Base-by-base conservation (phyloP, 2,888 invertebrate species). In the Ametastegia equiseti region DNA sequence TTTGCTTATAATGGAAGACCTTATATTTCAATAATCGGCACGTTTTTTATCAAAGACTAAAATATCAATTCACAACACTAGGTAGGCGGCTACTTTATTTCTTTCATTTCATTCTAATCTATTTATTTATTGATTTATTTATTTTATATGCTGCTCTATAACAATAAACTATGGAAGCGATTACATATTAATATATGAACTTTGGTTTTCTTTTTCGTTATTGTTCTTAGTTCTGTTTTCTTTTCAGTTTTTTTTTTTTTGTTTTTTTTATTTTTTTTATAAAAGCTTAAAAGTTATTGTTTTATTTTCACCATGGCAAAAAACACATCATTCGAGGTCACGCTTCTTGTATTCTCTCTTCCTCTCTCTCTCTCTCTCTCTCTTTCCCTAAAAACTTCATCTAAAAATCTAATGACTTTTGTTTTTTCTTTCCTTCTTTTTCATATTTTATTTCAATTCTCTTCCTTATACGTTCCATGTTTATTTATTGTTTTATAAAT, bases 341-440 rank as follows among this genome's bases (percentile, higher is more conserved):
- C n/a, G n/a, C n/a, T n/a, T n/a, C n/a, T 42, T 42, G 42, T 6
- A 42, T 42, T 6, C 9, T 6, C 9, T 42, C 5, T 42, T 42
- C 9, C 5, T 42, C 9, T 9, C 15, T 65, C n/a, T 5, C 2
- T 1, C 13, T 57, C 13, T 57, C 27, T 27, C 6, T 7, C 23
- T 27, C 27, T 57, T 33, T 82, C 81, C 84, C 86, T 85, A 88
- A 85, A 85, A 84, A 71, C 84, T 84, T 84, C 84, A 78, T 81
- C 84, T 87, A 86, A 87, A 88, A 88, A 84, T 85, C 65, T 75
- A 82, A 39, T 63, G 13, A 50, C 39, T 63, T 75, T 27, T 71
- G 23, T 57, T 15, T 57, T 73, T n/a, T 57, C 36, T 30, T 73
- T 54, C 3, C n/a, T n/a, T 54, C 39, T 69, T 33, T 47, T 54